These are phyloP conservation scores for Umimayanthus kanabou DNA, from an alignment of 92 coral and sea anemone species.

Conservation along the genomic window DNA sequence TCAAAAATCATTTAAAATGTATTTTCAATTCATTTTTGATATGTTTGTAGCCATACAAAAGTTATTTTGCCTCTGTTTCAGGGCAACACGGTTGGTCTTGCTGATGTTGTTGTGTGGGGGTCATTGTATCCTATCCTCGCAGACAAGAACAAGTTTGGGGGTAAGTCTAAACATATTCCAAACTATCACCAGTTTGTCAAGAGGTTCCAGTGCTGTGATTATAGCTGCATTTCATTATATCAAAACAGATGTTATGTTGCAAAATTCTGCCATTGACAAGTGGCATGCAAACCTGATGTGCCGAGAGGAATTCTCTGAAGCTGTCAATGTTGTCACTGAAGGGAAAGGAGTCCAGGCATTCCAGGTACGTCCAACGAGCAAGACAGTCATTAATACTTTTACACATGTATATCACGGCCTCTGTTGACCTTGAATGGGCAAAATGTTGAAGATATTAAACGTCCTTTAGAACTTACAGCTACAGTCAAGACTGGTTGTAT, in stretches of 20 bases:
- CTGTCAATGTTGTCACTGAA: constrained; percentile 58
- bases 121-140: constrained; percentile 79
- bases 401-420: too few species aligned
- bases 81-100: constrained; percentile 60
- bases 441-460: too few species aligned
- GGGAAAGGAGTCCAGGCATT: constrained; percentile 71
- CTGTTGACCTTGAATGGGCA: too few species aligned
- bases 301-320: constrained; percentile 65
- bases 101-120: constrained; percentile 97
- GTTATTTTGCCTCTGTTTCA: neutral
- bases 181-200: neutral
- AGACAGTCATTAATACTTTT: too few species aligned
- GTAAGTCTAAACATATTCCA: constrained; percentile 36
- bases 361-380: constrained; percentile 50
- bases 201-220: too few species aligned
- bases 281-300: constrained; percentile 73
- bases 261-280: constrained; percentile 34
- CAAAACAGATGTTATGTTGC: constrained; percentile 26
- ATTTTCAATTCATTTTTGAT: too few species aligned
- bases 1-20: too few species aligned
- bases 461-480: too few species aligned
- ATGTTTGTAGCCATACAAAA: too few species aligned
- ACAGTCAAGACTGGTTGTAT: too few species aligned
- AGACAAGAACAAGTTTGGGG: constrained; percentile 52
- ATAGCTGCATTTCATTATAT: neutral